phyloP scores from a whole-genome alignment of 2,888 invertebrate genomes.

The Pristionchus fissidentatus region DNA sequence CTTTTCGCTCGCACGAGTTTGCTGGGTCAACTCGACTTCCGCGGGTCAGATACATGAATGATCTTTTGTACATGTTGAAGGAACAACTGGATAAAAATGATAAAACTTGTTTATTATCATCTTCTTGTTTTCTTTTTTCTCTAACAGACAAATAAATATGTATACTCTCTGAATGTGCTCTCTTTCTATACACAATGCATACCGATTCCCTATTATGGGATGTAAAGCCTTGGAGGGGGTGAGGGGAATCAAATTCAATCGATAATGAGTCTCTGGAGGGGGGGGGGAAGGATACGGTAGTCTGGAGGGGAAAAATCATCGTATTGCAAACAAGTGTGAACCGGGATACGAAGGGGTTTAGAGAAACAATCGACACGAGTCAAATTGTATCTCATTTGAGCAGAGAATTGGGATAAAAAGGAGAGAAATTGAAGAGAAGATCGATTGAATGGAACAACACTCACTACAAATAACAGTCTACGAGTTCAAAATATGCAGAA shows the following conservation, averaged over 20 bases:
- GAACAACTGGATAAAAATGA: background rate
- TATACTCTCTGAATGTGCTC: conserved; percentile 18
- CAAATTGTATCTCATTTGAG: conserved; percentile 12
- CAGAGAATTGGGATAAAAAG: background rate
- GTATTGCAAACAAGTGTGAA: conserved; percentile 19
- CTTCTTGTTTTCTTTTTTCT: conserved; percentile 27
- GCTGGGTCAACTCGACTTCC: background rate
- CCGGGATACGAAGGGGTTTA: conserved; percentile 6
- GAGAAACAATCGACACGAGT: conserved; percentile 8
- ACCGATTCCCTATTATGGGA: conserved; percentile 37
- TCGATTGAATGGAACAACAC: conserved; percentile 24
- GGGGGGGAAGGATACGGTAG: conserved; percentile 29
- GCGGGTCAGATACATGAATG: conserved; percentile 27
- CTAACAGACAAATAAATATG: conserved; percentile 44
- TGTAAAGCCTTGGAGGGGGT: conserved; percentile 6
- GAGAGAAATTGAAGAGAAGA: conserved; percentile 11
- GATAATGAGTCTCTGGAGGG: conserved; percentile 24
- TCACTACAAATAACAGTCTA: conserved; percentile 37
- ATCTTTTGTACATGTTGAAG: conserved; percentile 3
- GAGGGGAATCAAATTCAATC: conserved; percentile 8
- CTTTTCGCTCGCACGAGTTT: background rate
- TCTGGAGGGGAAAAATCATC: conserved; percentile 14
- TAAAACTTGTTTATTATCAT: conserved; percentile 35
- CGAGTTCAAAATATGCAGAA: background rate
- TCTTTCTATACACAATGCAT: conserved; percentile 15